phyloP scores from a whole-genome alignment of 2,888 invertebrate genomes.

The Cylloceria caligata region DNA sequence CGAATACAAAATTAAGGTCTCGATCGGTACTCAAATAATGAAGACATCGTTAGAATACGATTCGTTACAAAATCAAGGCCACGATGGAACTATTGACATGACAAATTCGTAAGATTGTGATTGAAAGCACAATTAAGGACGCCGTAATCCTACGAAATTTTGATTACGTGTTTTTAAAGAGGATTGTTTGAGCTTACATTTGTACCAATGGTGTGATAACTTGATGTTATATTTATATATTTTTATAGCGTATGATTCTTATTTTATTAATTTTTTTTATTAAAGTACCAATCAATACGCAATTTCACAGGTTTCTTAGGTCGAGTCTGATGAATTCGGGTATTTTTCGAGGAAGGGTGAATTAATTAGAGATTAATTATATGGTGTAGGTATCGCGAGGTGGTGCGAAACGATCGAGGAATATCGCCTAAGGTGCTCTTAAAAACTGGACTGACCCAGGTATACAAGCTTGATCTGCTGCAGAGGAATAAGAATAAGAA shows the following conservation, averaged over 20 bases:
- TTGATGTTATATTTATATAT: constrained; percentile 1
- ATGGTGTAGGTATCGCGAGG: constrained; percentile 58
- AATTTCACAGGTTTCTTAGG: constrained; percentile 49
- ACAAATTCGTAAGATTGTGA: no score
- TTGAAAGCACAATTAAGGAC: no score
- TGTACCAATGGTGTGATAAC: neutral
- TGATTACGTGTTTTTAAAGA: neutral
- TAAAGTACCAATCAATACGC: constrained; percentile 44
- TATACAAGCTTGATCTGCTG: constrained; percentile 39
- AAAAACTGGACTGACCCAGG: constrained; percentile 58
- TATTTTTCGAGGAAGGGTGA: constrained; percentile 55
- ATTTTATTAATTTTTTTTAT: constrained; percentile 4
- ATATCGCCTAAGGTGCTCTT: constrained; percentile 60
- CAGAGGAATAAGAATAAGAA: constrained; percentile 53
- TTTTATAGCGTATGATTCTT: neutral
- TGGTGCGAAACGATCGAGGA: constrained; percentile 65
- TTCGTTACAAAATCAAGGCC: no score
- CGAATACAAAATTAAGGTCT: neutral
- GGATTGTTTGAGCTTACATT: neutral
- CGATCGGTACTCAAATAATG: no score
- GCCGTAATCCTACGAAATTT: neutral
- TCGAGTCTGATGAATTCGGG: constrained; percentile 42
- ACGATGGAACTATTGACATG: no score
- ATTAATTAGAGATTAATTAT: constrained; percentile 68
- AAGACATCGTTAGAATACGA: no score